A percentile compares a stretch with the other conserved stretches of the same genome.
Conservation (phyloP, 1,140 invertebrate species). For the Papilio xuthus region DNA sequence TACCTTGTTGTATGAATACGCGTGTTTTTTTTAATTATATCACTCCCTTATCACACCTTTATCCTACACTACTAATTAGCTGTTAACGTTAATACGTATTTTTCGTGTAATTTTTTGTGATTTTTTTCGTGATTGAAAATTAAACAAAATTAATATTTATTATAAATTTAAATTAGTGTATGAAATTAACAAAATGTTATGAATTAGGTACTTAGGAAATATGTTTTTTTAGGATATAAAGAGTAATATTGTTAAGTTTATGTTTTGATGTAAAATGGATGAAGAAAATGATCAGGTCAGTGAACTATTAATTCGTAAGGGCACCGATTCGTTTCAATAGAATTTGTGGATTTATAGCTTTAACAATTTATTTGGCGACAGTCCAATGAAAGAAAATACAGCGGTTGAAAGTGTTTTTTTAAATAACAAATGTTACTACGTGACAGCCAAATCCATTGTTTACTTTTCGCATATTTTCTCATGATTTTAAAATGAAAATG, state of each 20-base stretch:
- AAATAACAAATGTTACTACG: background rate
- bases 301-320: conserved; percentile 45
- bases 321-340: conserved; percentile 36
- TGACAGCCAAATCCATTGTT: conserved; percentile 22
- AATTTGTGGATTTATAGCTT: conserved; percentile 16
- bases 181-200: background rate
- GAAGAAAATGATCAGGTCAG: conserved; percentile 56
- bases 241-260: background rate
- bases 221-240: background rate
- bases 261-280: conserved; percentile 38
- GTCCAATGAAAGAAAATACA: background rate
- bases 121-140: background rate
- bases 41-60: conserved; percentile 4
- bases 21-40: conserved; percentile 31
- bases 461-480: conserved; percentile 23
- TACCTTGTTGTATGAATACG: background rate
- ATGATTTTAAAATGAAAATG: background rate
- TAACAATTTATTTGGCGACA: conserved; percentile 6
- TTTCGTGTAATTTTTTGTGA: background rate
- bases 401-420: background rate
- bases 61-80: conserved; percentile 12
- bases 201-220: background rate
- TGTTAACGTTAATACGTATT: conserved; percentile 1
- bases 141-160: too few species aligned
- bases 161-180: too few species aligned